phyloP scores from a whole-genome alignment of 1,140 invertebrate genomes.

The Phymorhynchus buccinoides region DNA sequence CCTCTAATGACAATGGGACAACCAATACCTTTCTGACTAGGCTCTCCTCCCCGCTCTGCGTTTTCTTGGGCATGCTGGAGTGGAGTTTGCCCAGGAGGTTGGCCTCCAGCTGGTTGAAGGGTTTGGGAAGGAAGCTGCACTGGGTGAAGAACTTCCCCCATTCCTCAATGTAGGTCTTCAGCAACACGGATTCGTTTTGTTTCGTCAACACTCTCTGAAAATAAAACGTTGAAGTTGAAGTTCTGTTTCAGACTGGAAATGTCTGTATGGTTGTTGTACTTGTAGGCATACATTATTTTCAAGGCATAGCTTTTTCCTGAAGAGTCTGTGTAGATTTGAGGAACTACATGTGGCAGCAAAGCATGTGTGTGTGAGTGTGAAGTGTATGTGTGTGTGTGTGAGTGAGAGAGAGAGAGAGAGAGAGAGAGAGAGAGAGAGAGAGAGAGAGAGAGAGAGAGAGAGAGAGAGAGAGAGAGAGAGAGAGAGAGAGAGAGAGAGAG shows the following conservation, averaged over 20 bases:
- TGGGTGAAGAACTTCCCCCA: conserved; percentile 99
- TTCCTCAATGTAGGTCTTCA: conserved; percentile 96
- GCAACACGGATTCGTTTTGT: conserved; percentile 92
- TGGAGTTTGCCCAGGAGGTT: conserved; percentile 80
- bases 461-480: no score
- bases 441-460: no score
- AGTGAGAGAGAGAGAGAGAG: no score
- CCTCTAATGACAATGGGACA: not conserved
- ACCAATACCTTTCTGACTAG: conserved; percentile 87
- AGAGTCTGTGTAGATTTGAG: not conserved
- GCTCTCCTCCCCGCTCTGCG: conserved; percentile 86
- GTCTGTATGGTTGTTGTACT: no score
- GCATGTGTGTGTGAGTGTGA: not conserved
- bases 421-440: no score
- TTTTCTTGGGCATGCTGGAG: conserved; percentile 79
- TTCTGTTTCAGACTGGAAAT: no score
- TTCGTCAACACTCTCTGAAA: conserved; percentile 86
- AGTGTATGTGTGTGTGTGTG: no score
- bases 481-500: no score
- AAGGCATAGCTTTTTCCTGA: not conserved
- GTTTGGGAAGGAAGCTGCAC: conserved; percentile 95
- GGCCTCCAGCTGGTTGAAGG: conserved; percentile 93
- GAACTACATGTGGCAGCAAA: no score
- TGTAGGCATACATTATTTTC: no score
- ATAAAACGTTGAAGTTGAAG: not conserved